Percentiles rank a stretch among this genome's conserved stretches.
These are phyloP conservation scores for Trachelus stipa DNA, from an alignment of 2,888 invertebrate species.

Conservation along the genomic window DNA sequence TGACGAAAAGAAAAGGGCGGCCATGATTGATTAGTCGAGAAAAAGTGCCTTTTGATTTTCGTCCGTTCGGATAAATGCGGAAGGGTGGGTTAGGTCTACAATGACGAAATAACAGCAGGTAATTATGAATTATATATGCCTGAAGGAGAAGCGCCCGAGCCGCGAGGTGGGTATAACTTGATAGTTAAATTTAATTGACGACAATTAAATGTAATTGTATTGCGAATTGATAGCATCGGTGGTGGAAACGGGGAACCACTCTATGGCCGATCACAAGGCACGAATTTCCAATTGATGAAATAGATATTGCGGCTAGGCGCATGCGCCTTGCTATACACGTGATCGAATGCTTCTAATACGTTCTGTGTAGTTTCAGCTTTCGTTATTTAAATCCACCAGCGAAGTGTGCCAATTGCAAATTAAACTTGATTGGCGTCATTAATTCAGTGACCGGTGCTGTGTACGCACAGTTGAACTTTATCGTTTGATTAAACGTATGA, in stretches of 20 bases:
- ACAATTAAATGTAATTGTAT: conserved; percentile 16
- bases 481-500: not conserved
- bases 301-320: not conserved
- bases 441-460: not conserved
- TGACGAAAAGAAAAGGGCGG: not conserved
- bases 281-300: not conserved
- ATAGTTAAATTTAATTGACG: conserved; percentile 18
- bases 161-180: not conserved
- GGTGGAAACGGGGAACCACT: conserved; percentile 7
- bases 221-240: conserved; percentile 16
- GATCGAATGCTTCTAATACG: not conserved
- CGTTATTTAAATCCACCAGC: not conserved
- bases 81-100: not conserved
- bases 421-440: not conserved
- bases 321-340: not conserved
- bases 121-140: not conserved
- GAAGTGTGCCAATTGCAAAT: not conserved
- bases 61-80: not conserved
- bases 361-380: not conserved
- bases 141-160: not conserved
- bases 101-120: not conserved
- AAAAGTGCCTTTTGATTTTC: not conserved
- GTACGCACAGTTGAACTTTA: not conserved
- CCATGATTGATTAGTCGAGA: not conserved
- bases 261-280: not conserved